These are phyloP conservation scores for Ectemnius cavifrons DNA, from an alignment of 2,888 invertebrate genomes.

Conservation along the genomic window DNA sequence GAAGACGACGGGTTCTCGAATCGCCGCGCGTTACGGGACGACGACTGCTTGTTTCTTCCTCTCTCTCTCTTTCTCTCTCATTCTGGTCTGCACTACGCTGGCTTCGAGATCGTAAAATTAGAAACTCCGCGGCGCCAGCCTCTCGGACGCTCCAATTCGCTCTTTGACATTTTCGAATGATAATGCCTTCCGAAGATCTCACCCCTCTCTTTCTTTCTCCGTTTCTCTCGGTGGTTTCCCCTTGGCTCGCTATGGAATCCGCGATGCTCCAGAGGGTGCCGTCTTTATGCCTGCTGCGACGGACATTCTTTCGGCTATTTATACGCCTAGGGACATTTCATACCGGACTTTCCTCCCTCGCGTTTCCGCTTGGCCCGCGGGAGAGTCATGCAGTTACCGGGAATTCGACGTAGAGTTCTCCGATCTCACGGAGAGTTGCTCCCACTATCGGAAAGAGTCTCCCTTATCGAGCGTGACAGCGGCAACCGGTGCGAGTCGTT, in stretches of 20 bases:
- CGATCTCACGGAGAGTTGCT: too few relatives aligned
- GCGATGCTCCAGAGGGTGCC: slow-evolving; percentile 2
- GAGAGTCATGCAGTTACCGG: too few relatives aligned
- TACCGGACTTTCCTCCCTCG: neutral
- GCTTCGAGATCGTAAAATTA: slow-evolving; percentile 49
- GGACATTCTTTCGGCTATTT: slow-evolving; percentile 2
- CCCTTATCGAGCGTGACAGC: too few relatives aligned
- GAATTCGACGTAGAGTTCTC: too few relatives aligned
- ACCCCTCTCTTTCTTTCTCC: neutral
- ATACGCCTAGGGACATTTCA: neutral
- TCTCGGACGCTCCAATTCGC: slow-evolving; percentile 53
- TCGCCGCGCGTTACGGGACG: slow-evolving; percentile 2
- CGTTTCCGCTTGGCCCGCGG: too few relatives aligned
- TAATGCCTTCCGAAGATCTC: slow-evolving; percentile 25
- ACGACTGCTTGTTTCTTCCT: neutral
- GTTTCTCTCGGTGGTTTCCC: too few relatives aligned
- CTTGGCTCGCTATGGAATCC: neutral
- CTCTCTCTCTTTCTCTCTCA: neutral
- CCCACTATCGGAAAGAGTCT: too few relatives aligned
- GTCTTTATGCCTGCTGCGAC: neutral
- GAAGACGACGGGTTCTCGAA: neutral
- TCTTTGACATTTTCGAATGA: slow-evolving; percentile 55
- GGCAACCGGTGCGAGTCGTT: too few relatives aligned
- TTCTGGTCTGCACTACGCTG: neutral
- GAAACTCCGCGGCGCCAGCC: slow-evolving; percentile 54